Percentiles rank a stretch among this genome's conserved stretches.
These are phyloP conservation scores for Drosophila anceps DNA, from an alignment of 2,888 invertebrate genomes.

Conservation along the genomic window DNA sequence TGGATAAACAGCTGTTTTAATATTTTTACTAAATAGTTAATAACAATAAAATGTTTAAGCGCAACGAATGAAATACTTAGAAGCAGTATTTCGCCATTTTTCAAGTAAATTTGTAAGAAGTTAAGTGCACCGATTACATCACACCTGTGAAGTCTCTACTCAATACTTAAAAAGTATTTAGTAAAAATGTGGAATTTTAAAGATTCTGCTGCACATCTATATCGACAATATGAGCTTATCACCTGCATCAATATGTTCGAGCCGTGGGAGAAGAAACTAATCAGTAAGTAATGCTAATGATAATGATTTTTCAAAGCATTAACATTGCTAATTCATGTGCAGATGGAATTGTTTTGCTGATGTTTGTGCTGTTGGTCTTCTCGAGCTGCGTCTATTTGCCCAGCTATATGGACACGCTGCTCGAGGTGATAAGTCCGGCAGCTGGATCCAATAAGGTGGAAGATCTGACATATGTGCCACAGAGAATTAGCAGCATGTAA, in stretches of 20 bases:
- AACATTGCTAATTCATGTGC: slow-evolving; percentile 7
- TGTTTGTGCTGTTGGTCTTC: slow-evolving; percentile 86
- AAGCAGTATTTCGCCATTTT: background rate
- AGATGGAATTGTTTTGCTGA: slow-evolving; percentile 86
- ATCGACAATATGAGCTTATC: slow-evolving; percentile 85
- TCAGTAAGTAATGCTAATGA: slow-evolving; percentile 79
- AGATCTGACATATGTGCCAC: slow-evolving; percentile 60
- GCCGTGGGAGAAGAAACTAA: slow-evolving; percentile 86
- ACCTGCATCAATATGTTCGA: slow-evolving; percentile 86
- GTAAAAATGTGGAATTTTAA: slow-evolving; percentile 60
- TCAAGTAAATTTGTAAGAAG: background rate
- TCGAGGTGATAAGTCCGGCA: slow-evolving; percentile 80
- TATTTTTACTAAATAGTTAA: slow-evolving; percentile 10
- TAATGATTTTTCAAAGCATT: background rate
- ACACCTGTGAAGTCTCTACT: background rate
- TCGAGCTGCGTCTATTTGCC: slow-evolving; percentile 87
- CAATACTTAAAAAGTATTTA: background rate
- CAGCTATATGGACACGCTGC: slow-evolving; percentile 85
- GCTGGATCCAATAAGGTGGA: slow-evolving; percentile 40
- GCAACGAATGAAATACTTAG: background rate
- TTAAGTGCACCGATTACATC: background rate
- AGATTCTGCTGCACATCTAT: slow-evolving; percentile 74
- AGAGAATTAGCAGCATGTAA: slow-evolving; percentile 76
- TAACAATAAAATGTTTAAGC: slow-evolving; percentile 21
- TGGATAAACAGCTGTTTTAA: slow-evolving; percentile 37